These are phyloP conservation scores for Sminthurinus aureus DNA, from an alignment of 2,888 invertebrate genomes.

Conservation along the genomic window DNA sequence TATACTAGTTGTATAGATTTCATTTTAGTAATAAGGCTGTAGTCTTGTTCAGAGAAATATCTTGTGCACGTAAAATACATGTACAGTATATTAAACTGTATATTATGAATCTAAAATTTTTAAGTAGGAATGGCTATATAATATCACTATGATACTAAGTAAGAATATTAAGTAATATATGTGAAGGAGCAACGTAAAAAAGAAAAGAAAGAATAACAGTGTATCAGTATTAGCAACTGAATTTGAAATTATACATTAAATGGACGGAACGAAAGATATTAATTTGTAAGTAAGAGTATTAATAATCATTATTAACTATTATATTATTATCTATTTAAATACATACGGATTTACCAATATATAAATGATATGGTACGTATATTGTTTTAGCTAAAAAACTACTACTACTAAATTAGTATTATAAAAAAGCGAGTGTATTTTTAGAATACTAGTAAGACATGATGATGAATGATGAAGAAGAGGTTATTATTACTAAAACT, in stretches of 20 bases:
- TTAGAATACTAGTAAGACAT: background rate
- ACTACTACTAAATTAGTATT: background rate
- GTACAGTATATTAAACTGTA: background rate
- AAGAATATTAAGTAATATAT: background rate
- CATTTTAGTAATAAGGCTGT: background rate
- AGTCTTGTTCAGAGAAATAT: background rate
- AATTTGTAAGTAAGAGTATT: background rate
- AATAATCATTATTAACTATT: background rate
- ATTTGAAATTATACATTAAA: slow-evolving; percentile 5
- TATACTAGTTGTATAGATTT: background rate
- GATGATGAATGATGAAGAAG: background rate
- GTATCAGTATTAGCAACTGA: slow-evolving; percentile 19
- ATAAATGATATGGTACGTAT: background rate
- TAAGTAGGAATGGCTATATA: background rate
- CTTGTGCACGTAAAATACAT: background rate
- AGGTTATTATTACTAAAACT: background rate
- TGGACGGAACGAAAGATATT: background rate
- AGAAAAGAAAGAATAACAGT: background rate
- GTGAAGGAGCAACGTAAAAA: background rate
- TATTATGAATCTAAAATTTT: background rate
- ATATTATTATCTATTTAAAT: background rate
- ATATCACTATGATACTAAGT: background rate
- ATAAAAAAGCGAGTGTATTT: background rate
- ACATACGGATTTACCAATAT: background rate
- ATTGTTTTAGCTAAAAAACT: background rate